These are phyloP conservation scores for Sogatella furcifera DNA, from an alignment of 1,140 invertebrate species.

Conservation along the genomic window DNA sequence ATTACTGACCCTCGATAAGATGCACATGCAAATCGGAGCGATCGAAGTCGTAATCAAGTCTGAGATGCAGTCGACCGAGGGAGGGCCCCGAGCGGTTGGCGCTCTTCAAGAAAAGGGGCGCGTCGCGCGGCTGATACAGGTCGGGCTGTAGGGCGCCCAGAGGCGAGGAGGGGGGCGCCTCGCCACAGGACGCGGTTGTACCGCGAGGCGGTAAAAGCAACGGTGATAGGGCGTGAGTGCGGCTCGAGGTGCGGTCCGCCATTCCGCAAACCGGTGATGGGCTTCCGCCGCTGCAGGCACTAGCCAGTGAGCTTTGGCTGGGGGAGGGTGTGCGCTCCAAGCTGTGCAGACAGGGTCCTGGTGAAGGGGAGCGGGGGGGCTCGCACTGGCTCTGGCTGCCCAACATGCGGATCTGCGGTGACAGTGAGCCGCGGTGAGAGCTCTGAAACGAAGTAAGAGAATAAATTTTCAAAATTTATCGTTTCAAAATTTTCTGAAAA, in stretches of 20 bases:
- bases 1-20: conserved; percentile 64
- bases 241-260: conserved; percentile 13
- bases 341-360: conserved; percentile 28
- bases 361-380: conserved; percentile 54
- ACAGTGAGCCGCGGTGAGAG: conserved; percentile 58
- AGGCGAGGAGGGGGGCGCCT: conserved; percentile 49
- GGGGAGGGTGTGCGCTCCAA: conserved; percentile 29
- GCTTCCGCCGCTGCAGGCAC: conserved; percentile 30
- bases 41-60: conserved; percentile 82
- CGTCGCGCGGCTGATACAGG: conserved; percentile 63
- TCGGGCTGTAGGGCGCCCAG: conserved; percentile 78
- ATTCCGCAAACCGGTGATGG: conserved; percentile 27
- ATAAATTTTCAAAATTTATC: too few species aligned
- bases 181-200: not conserved
- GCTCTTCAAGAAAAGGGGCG: conserved; percentile 55
- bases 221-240: conserved; percentile 50
- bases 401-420: conserved; percentile 64
- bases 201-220: conserved; percentile 46
- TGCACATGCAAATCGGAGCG: conserved; percentile 78
- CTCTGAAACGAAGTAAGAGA: too few species aligned
- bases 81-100: conserved; percentile 41
- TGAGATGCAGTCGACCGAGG: conserved; percentile 67
- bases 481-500: too few species aligned
- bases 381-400: conserved; percentile 51
- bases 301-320: conserved; percentile 45